Base-by-base conservation (phyloP, 1,140 invertebrate genomes). In the Bombus waltoni region DNA sequence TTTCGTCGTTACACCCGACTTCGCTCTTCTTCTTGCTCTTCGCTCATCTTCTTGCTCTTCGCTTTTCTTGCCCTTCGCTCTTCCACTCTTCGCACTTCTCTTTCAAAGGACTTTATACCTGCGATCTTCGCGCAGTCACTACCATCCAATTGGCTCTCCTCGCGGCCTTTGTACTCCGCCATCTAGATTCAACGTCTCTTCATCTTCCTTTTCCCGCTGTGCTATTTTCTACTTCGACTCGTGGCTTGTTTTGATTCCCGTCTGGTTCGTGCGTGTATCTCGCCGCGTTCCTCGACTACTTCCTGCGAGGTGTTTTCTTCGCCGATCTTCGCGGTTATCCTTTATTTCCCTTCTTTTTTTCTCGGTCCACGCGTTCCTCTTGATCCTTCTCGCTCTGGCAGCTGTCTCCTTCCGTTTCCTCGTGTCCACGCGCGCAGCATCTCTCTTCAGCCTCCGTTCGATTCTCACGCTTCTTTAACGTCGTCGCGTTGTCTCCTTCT, bases 381-480 rank as follows among this genome's bases (percentile, higher is more conserved):
- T 40, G 18, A 11, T 72, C 53, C 3, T 25, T 15, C 42, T n/a
- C 40, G 42, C 22, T 32, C n/a, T 11, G 28, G 40, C 25, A 8
- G 28, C 28, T 40, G 32, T 71, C 35, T 10, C 8, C 25, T 25
- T 59, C 25, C 35, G 11, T 53, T 57, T 9, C 22, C 22, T 15
- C 32, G 10, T 5, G 42, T 35, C 32, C 42, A 47, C 32, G 6
- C 32, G 73, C 10, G 32, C 73, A 0, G n/a, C 13, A 2, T 57
- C 22, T 38, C 32, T 3, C 47, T 40, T 38, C 22, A 15, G 10
- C 53, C 73, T 47, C 13, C 11, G 18, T 6, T 68, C 77, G 42
- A 79, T 79, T 81, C 79, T 72, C 35, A 40, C 53, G 57, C 35
- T 70, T 83, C 73, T 35, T 76, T 40, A 25, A 47, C 68, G n/a